These are phyloP conservation scores for Lissocephala sabroskyi DNA, from an alignment of 2,888 invertebrate species.

Conservation along the genomic window DNA sequence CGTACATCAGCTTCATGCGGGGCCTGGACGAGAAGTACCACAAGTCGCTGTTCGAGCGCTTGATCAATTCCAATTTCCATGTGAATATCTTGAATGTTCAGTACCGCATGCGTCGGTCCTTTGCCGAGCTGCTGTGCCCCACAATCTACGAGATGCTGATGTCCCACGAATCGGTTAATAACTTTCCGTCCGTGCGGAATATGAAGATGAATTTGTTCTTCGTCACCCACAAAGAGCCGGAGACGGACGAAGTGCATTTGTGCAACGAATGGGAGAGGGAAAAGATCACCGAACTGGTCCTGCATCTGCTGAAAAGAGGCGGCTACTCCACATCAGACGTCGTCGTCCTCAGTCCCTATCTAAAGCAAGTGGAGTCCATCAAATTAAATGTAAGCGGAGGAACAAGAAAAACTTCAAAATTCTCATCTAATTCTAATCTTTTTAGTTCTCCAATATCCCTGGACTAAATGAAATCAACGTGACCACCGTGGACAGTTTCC, in stretches of 20 bases:
- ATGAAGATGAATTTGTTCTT: slow-evolving; percentile 80
- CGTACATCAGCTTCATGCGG: slow-evolving; percentile 73
- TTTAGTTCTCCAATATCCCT: slow-evolving; percentile 10
- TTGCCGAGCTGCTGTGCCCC: slow-evolving; percentile 77
- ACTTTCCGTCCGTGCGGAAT: slow-evolving; percentile 77
- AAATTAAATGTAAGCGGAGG: slow-evolving; percentile 26
- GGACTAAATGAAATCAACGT: slow-evolving; percentile 59
- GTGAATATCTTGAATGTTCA: slow-evolving; percentile 78
- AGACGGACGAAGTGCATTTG: slow-evolving; percentile 59
- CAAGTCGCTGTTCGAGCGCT: slow-evolving; percentile 86
- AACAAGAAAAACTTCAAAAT: neutral
- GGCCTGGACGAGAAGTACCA: slow-evolving; percentile 72
- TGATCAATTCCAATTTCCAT: slow-evolving; percentile 79
- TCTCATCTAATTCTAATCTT: neutral
- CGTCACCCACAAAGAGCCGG: slow-evolving; percentile 76
- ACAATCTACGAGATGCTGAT: slow-evolving; percentile 78
- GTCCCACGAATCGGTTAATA: slow-evolving; percentile 73
- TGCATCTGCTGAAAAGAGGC: slow-evolving; percentile 68
- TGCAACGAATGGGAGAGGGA: slow-evolving; percentile 35
- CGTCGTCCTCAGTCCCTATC: slow-evolving; percentile 76
- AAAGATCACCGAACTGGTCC: slow-evolving; percentile 28
- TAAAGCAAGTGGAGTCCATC: slow-evolving; percentile 37
- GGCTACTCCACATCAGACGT: slow-evolving; percentile 78
- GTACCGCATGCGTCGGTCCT: slow-evolving; percentile 82
- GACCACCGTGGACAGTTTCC: slow-evolving; percentile 83